Evolutionary conservation across 2,888 invertebrate genomes (phyloP).

Genomic region (Fragum whitleyi): DNA sequence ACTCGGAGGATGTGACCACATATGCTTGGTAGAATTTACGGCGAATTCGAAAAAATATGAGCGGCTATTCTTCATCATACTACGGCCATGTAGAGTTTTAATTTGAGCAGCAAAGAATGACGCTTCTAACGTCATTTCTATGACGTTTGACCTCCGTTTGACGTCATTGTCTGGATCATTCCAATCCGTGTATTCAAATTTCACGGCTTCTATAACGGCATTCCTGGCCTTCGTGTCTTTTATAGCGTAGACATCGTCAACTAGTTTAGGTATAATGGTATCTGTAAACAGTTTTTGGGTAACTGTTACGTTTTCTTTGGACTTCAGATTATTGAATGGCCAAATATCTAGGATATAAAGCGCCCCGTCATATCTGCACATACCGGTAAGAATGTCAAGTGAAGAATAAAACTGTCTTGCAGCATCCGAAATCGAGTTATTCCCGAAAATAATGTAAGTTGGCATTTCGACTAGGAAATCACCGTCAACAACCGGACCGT

Average conservation of each 20-base stretch:
- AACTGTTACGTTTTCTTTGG: slow-evolving; percentile 32
- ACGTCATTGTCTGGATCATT: slow-evolving; percentile 87
- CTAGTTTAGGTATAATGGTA: slow-evolving; percentile 21
- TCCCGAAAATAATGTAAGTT: slow-evolving; percentile 34
- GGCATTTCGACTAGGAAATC: slow-evolving; percentile 47
- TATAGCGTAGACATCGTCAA: not conserved
- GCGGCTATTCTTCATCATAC: slow-evolving; percentile 86
- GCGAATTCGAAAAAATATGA: slow-evolving; percentile 73
- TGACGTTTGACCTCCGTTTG: slow-evolving; percentile 93
- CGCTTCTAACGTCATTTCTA: slow-evolving; percentile 96
- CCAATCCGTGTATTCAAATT: slow-evolving; percentile 47
- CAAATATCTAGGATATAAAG: slow-evolving; percentile 32
- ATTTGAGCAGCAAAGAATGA: slow-evolving; percentile 97
- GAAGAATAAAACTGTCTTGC: slow-evolving; percentile 47
- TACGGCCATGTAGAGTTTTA: slow-evolving; percentile 92
- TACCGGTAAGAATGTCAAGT: slow-evolving; percentile 43
- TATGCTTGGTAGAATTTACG: slow-evolving; percentile 45
- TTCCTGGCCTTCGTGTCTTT: slow-evolving; percentile 13
- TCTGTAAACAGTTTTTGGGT: slow-evolving; percentile 32
- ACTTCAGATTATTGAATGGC: slow-evolving; percentile 22
- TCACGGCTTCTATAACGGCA: slow-evolving; percentile 10
- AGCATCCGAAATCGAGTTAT: slow-evolving; percentile 23
- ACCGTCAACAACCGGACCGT: slow-evolving; percentile 36
- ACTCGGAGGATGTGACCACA: slow-evolving; percentile 27
- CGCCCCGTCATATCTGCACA: slow-evolving; percentile 45